Evolutionary conservation across 37 sponge, comb jelly and placozoan species (phyloP).

Genomic region (Cliona cf. orientalis): DNA sequence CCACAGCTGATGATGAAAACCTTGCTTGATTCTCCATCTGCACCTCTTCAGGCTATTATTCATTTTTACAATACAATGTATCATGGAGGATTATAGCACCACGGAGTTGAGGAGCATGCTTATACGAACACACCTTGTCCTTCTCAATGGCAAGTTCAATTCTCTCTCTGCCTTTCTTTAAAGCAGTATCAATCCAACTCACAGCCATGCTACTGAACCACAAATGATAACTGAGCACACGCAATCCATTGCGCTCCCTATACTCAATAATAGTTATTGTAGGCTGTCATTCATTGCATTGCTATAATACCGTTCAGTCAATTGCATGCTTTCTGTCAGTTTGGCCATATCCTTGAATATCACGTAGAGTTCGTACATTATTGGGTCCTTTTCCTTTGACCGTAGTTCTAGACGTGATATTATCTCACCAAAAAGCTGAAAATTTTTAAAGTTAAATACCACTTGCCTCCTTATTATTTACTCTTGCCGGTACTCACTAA

Average conservation of each 20-base stretch:
- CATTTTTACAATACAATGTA: too few species aligned
- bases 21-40: constrained; percentile 12
- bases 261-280: background rate
- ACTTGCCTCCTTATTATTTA: background rate
- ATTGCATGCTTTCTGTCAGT: background rate
- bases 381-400: background rate
- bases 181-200: constrained; percentile 50
- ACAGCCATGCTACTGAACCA: constrained; percentile 45
- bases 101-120: background rate
- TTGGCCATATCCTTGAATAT: constrained; percentile 19
- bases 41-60: background rate
- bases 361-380: constrained; percentile 15
- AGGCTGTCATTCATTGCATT: too few species aligned
- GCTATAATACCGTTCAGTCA: too few species aligned
- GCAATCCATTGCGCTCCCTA: background rate
- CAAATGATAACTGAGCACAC: constrained; percentile 4
- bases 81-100: too few species aligned
- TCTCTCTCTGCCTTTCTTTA: background rate
- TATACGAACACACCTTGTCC: constrained; percentile 15
- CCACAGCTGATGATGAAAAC: constrained; percentile 63
- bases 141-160: constrained; percentile 38
- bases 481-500: constrained; percentile 25
- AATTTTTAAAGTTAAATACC: background rate
- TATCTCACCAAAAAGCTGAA: background rate
- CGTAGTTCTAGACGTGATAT: background rate